Evolutionary conservation across 1,140 invertebrate species (phyloP).

Genomic region (Tachypleus tridentatus): DNA sequence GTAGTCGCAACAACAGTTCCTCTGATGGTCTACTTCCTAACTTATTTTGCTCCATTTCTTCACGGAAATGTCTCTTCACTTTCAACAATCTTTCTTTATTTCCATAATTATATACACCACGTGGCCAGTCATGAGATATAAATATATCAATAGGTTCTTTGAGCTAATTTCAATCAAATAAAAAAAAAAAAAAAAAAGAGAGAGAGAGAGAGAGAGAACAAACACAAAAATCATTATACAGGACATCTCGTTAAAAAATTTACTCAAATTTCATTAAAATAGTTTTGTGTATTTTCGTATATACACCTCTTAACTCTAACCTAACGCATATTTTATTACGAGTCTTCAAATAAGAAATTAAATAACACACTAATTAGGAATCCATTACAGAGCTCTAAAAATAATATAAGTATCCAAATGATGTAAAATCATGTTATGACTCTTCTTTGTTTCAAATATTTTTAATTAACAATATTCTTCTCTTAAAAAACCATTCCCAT

Average conservation of each 20-base stretch:
- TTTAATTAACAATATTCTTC: too few species aligned
- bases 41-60: constrained; percentile 64
- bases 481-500: too few species aligned
- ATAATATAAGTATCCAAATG: too few species aligned
- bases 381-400: too few species aligned
- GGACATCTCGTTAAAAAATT: not conserved
- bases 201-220: constrained; percentile 6
- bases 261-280: constrained; percentile 7
- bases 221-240: not conserved
- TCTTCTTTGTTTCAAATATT: too few species aligned
- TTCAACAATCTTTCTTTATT: constrained; percentile 59
- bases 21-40: constrained; percentile 74
- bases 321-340: too few species aligned
- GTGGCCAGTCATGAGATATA: constrained; percentile 95
- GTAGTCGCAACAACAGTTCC: constrained; percentile 60
- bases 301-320: too few species aligned
- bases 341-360: too few species aligned
- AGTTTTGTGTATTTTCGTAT: too few species aligned
- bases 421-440: too few species aligned
- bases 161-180: constrained; percentile 43
- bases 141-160: constrained; percentile 65
- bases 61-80: constrained; percentile 71
- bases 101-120: constrained; percentile 74
- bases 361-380: too few species aligned
- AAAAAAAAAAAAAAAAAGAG: constrained; percentile 28